phyloP scores from a whole-genome alignment of 2,797 vertebrate species.

The Xiphophorus birchmanni region DNA sequence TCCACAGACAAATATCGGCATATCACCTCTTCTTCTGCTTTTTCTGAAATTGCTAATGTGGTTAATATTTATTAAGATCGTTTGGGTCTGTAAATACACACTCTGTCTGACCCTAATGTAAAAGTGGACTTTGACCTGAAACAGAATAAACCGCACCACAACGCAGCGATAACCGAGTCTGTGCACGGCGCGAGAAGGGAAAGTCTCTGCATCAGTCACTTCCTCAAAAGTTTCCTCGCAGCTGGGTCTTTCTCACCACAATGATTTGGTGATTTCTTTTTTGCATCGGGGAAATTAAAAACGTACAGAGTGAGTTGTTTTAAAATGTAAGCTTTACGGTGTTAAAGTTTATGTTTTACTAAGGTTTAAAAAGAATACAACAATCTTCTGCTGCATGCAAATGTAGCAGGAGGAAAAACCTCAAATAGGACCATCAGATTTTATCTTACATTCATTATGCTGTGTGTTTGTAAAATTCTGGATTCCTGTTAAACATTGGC shows the following conservation, averaged over 20 bases:
- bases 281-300: neutral
- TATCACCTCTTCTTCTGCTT: neutral
- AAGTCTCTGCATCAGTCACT: slow-evolving; percentile 5
- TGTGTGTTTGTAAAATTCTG: neutral
- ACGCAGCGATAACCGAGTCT: neutral
- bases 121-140: neutral
- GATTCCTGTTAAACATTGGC: neutral
- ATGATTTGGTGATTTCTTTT: neutral
- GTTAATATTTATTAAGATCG: neutral
- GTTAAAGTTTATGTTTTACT: neutral
- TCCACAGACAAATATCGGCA: neutral
- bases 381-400: neutral
- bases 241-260: neutral
- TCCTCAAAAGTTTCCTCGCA: neutral
- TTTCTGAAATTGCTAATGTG: neutral
- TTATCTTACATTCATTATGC: neutral
- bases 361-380: neutral
- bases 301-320: neutral
- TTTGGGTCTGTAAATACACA: neutral
- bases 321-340: neutral
- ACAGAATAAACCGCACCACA: neutral
- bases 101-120: neutral
- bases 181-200: neutral
- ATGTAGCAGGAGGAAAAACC: neutral
- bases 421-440: neutral